Evolutionary conservation across 2,797 vertebrate genomes (phyloP), one percentile per base, ranked within the genome.

Genomic region (Xenentodon cancila): DNA sequence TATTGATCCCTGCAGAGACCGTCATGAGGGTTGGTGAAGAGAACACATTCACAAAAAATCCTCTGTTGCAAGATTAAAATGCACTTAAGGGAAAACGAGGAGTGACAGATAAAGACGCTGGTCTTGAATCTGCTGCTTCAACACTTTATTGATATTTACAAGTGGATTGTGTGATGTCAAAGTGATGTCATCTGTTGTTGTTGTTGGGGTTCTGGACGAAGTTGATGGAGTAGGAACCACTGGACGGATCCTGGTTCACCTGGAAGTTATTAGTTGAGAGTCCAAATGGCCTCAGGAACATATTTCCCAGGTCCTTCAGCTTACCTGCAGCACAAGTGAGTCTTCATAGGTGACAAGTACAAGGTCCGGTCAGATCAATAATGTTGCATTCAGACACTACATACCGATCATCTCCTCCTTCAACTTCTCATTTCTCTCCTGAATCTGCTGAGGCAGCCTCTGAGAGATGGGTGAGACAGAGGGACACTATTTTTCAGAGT

Each of bases 221-320:
- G 81, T 98, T 99, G 88, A 99, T 85, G 16, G 97, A 98, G 80
- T 99, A 99, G 9, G 95, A 97, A 20, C 97, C 97, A 2, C 94
- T 94, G 53, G 88, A 79, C 0, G 91, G 50, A 82, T 99, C 96
- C 85, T 98, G 96, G 77, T 98, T 97, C 83, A 99, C 87, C 91
- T 98, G 96, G 86, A 99, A 99, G 86, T 99, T 99, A 83, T 91
- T 92, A 48, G 97, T 99, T n/a, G 97, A 99, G 54, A 99, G 94
- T 69, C 97, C 97, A 45, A 99, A 99, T 3, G 96, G 97, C 34
- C 96, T 94, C 57, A 99, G 94, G 75, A 98, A 87, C 93, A 98
- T 85, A 90, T 99, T 98, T 21, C 97, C 97, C 75, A 99, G 90
- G 84, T 99, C 97, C 89, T 98, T 99, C 75, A 99, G 92, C 82